Base-by-base conservation (phyloP, 1,140 invertebrate genomes). In the Drosophila athabasca region DNA sequence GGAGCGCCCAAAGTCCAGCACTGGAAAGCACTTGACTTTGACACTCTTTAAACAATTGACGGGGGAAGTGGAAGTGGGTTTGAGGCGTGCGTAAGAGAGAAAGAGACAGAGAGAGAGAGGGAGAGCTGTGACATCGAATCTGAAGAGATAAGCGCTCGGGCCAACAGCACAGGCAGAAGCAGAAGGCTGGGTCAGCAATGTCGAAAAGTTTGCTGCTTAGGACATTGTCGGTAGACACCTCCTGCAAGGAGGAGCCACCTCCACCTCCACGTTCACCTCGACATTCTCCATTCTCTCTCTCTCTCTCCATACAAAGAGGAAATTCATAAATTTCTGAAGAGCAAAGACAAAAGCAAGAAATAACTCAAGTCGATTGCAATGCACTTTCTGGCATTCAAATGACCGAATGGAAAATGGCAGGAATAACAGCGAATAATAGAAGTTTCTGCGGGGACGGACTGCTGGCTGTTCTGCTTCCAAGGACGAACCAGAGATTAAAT, bases 21-120 rank as follows among this genome's bases (percentile, higher is more conserved):
- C 83, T 87, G 57, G 45, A 66, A 58, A 64, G 55, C 83, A 82
- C 83, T 87, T 87, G 82, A 88, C 83, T 88, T 88, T 87, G 83
- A 88, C 82, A 87, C 82, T 87, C 82, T 82, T 87, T 87, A 87
- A 87, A 87, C 82, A 87, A 87, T 87, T 87, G 82, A 79, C 78
- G 80, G 66, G 39, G 57, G 57, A 17, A 15, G 24, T 46, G 65
- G 51, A 31, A 29, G 31, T 49, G 35, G 55, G 26, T 17, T 3
- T 52, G 35, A 45, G 49, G 54, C 57, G 46, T 76, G 62, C 72
- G 73, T 75, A 13, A 39, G 11, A 39, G 35, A 13, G 11, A 11
- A 7, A 31, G 29, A 31, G 29, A 2, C 6, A 8, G 29, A 2
- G 29, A 31, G 29, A 2, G 7, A 31, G 31, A 11, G 66, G 41